Percentiles rank a stretch among this genome's conserved stretches.
phyloP scores from a whole-genome alignment of 2,797 vertebrate species.

The Malacoctenus gilli region DNA sequence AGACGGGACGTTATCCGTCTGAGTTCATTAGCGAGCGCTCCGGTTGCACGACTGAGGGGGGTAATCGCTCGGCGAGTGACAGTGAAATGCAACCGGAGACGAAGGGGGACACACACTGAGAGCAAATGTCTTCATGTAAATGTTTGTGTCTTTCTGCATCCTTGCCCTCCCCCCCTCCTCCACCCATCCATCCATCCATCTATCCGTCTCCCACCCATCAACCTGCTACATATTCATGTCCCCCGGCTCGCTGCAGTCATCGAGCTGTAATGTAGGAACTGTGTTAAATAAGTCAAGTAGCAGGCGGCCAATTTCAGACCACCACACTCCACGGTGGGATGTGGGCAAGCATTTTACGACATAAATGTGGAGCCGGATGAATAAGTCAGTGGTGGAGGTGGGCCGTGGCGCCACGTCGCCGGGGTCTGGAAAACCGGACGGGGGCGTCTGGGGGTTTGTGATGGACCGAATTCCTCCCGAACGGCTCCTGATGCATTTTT shows the following conservation, averaged over 20 bases:
- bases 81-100: conserved; percentile 5
- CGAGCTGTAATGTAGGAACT: conserved; percentile 68
- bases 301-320: conserved; percentile 48
- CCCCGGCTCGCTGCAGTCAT: conserved; percentile 57
- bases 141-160: background rate
- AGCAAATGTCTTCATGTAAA: conserved; percentile 5
- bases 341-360: conserved; percentile 44
- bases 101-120: too few relatives aligned
- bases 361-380: conserved; percentile 55
- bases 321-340: conserved; percentile 38
- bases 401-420: conserved; percentile 22
- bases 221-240: conserved; percentile 61
- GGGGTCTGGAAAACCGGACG: conserved; percentile 35
- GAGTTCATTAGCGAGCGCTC: conserved; percentile 27
- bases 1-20: conserved; percentile 10
- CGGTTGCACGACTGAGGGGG: conserved; percentile 13
- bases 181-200: conserved; percentile 6
- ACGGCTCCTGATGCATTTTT: conserved; percentile 33
- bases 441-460: conserved; percentile 31
- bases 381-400: conserved; percentile 60
- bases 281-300: conserved; percentile 69
- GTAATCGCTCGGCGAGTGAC: conserved; percentile 20
- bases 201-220: conserved; percentile 33
- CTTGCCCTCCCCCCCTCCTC: too few relatives aligned
- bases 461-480: conserved; percentile 46